These are phyloP conservation scores for Phrixothrix hirtus DNA, from an alignment of 2,888 invertebrate genomes.

Conservation along the genomic window DNA sequence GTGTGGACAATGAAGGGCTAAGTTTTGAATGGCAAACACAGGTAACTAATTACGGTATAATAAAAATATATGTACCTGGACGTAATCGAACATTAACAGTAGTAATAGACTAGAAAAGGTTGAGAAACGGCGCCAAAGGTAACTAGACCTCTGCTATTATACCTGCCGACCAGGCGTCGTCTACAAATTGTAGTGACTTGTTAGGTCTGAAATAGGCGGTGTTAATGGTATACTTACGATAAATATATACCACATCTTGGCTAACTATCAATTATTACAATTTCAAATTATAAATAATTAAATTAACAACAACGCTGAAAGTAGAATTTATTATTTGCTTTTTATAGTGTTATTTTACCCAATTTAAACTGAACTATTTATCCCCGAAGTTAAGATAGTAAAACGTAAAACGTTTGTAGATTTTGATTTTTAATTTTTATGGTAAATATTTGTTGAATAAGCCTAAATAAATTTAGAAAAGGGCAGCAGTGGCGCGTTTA, in stretches of 20 bases:
- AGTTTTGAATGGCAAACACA: too few relatives aligned
- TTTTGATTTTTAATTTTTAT: too few relatives aligned
- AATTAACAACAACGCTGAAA: conserved; percentile 45
- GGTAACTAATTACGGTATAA: too few relatives aligned
- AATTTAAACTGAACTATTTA: too few relatives aligned
- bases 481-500: too few relatives aligned
- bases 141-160: conserved; percentile 39
- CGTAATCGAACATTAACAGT: neutral
- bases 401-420: too few relatives aligned
- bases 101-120: conserved; percentile 10
- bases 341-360: conserved; percentile 12
- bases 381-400: too few relatives aligned
- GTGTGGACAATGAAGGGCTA: too few relatives aligned
- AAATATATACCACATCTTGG: conserved; percentile 49
- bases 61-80: too few relatives aligned
- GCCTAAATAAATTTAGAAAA: too few relatives aligned
- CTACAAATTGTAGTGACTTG: conserved; percentile 55
- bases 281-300: conserved; percentile 53
- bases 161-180: conserved; percentile 50
- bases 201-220: conserved; percentile 46
- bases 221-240: conserved; percentile 55
- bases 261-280: conserved; percentile 49
- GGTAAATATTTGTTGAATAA: too few relatives aligned
- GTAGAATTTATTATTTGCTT: too few relatives aligned
- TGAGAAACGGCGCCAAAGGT: conserved; percentile 41